Base-by-base conservation (phyloP, 2,797 vertebrate genomes). In the Pseudomugil gertrudae region DNA sequence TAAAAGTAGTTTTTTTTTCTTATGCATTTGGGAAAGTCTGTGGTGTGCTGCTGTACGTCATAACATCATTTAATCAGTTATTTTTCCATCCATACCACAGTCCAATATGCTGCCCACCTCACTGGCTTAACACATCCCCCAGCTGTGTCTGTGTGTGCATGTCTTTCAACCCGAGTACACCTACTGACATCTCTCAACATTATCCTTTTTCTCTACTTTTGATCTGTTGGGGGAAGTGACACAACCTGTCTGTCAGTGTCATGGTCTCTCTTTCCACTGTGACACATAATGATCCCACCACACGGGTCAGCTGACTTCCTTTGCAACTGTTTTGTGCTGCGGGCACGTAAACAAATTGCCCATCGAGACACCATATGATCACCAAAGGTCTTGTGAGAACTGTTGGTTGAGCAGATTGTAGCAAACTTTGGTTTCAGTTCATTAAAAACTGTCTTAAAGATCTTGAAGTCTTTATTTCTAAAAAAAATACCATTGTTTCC, bases 271-370 rank as follows among this genome's bases (percentile, higher is more conserved):
- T 89, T 90, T 90, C 90, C 88, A 14, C 69, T 89, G 63, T 82
- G 81, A 85, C 87, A 87, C 52, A 78, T 32, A 72, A 81, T 82
- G 67, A 72, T 76, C 84, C 47, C 32, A 87, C 84, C 87, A 85
- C 84, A 69, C 65, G 75, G 81, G 80, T 77, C 83, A 85, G 75
- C 72, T 87, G 88, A 87, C 79, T 82, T 90, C 87, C 87, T 87
- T 68, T 77, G 69, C 10, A 29, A 35, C 51, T 73, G 62, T 1
- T 43, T 65, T 36, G 21, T 43, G 56, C 8, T n/a, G 9, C 47
- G 21, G 55, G 24, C 68, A 76, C 64, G 68, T 83, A 30, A 74
- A 63, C 26, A 71, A 48, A 40, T 24, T 9, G 64, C 47, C 78
- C 72, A 40, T 66, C 48, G 7, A 67, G 19, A 30, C 17, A 11